Base-by-base conservation (phyloP, 2,797 vertebrate genomes). In the Phyllotis vaccarum region DNA sequence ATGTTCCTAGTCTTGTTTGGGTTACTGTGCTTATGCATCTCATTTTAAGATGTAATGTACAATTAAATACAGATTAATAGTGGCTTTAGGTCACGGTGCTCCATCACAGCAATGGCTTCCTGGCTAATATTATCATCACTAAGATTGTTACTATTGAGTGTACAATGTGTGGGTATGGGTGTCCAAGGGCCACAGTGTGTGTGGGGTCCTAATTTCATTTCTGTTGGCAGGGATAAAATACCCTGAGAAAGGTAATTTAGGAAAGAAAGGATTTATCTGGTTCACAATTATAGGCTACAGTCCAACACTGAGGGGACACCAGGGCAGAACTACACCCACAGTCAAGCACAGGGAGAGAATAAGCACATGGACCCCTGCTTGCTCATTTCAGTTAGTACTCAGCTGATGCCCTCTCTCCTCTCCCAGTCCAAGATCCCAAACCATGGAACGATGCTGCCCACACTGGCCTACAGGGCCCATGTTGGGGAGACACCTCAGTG, bases 71-170 rank as follows among this genome's bases (percentile, higher is more conserved):
- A 49, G 46, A 49, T 49, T 49, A 49, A 49, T 49, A 68, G 17
- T 68, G n/a, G n/a, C 68, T 37, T 37, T 66, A 31, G 64, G 64
- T 16, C 64, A 14, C 34, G 13, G 29, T 66, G 64, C 34, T 66
- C 31, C 31, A 34, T 66, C 64, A 66, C 27, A 66, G n/a, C n/a
- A 70, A 37, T 22, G 27, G 83, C 31, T 94, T 92, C 40, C 5
- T 80, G n/a, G 29, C 62, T 95, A 92, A 90, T 90, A 81, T 62
- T 62, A 62, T 62, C 88, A 62, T 62, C 88, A 72, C 40, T 72
- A 72, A 40, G 22, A 40, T 72, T 40, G 40, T 74, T 29, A 75
- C 6, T 46, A 43, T 12, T 46, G 22, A 43, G 21, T 75, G 22
- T 27, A 27, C 24, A 40, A 43, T 12, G 72, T 70, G 72, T 75